phyloP scores from a whole-genome alignment of 2,797 vertebrate species.

The Poeciliopsis infans region DNA sequence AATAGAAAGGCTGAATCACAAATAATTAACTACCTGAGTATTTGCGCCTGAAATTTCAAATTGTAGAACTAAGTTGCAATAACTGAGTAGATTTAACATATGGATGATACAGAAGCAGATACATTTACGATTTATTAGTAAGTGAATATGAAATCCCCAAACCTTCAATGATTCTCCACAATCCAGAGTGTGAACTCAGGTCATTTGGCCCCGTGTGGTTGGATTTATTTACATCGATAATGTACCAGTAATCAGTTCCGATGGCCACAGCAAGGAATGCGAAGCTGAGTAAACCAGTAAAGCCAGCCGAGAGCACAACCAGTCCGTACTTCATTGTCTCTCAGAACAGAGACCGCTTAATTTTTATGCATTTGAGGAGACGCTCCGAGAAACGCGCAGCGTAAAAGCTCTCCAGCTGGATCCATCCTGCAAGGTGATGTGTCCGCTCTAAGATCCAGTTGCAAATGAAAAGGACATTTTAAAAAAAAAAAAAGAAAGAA shows the following conservation, averaged over 20 bases:
- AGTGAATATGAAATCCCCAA: slow-evolving; percentile 20
- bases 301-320: slow-evolving; percentile 75
- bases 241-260: slow-evolving; percentile 86
- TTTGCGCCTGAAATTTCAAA: too few relatives aligned
- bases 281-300: slow-evolving; percentile 81
- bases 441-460: slow-evolving; percentile 25
- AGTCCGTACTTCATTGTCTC: slow-evolving; percentile 66
- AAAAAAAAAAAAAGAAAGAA: neutral
- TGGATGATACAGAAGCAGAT: neutral
- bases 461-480: neutral
- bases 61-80: neutral
- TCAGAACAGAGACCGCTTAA: slow-evolving; percentile 1
- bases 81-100: neutral
- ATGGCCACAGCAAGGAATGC: slow-evolving; percentile 79
- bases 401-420: slow-evolving; percentile 60
- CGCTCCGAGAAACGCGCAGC: slow-evolving; percentile 46
- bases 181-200: slow-evolving; percentile 83
- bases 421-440: slow-evolving; percentile 23
- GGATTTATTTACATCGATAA: slow-evolving; percentile 80
- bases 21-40: neutral
- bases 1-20: neutral
- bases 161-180: slow-evolving; percentile 87
- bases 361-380: neutral
- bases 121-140: neutral
- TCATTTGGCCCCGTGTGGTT: slow-evolving; percentile 67